Conservation (phyloP, 2,113 vertebrate species). For the Heterochromis multidens region DNA sequence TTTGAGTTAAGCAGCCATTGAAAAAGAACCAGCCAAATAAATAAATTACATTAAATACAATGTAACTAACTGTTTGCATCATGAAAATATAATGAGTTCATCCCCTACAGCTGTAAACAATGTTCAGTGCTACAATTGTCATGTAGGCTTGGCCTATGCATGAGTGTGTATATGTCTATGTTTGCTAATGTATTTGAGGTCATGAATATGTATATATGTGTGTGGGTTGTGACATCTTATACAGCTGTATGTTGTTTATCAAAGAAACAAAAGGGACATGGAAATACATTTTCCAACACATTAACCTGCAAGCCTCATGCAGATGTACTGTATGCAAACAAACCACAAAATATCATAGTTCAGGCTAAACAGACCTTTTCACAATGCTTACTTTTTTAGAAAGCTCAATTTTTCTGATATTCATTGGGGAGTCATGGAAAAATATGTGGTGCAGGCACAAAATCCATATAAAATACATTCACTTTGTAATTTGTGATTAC, state of each 20-base stretch:
- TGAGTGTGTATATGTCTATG: neutral
- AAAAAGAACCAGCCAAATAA: conserved; percentile 1
- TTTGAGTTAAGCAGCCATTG: neutral
- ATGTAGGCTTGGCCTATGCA: neutral
- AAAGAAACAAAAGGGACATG: neutral
- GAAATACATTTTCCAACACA: neutral
- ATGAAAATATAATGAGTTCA: conserved; percentile 17
- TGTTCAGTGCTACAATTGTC: neutral
- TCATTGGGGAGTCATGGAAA: too few species aligned
- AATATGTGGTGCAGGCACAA: neutral
- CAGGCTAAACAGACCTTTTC: neutral
- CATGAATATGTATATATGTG: neutral
- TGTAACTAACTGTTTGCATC: conserved; percentile 18
- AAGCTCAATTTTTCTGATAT: too few species aligned
- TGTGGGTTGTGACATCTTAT: neutral
- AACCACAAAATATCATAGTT: neutral
- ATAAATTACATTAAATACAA: conserved; percentile 1
- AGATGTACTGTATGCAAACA: neutral
- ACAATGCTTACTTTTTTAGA: too few species aligned
- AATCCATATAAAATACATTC: too few species aligned
- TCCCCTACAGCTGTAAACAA: conserved; percentile 15
- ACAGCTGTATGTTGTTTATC: neutral
- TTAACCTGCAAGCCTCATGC: neutral
- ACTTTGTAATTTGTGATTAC: too few species aligned
- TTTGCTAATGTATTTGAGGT: neutral